phyloP scores from a whole-genome alignment of 2,888 invertebrate species.

The Pyralis farinalis region DNA sequence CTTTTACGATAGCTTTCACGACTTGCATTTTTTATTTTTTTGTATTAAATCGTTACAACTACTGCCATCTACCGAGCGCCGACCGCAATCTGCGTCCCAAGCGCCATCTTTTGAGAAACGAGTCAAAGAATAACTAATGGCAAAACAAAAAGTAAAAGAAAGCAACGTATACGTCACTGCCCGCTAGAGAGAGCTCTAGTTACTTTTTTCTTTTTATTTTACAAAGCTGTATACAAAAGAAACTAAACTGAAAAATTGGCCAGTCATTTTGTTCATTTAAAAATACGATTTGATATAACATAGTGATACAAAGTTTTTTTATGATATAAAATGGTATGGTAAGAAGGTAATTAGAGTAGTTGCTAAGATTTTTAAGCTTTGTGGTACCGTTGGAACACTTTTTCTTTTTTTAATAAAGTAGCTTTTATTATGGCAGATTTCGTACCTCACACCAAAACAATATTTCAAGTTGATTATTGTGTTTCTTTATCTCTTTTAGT shows the following conservation, averaged over 20 bases:
- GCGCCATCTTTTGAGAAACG: constrained; percentile 32
- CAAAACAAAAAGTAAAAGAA: constrained; percentile 34
- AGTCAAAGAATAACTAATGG: neutral
- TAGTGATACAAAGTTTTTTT: neutral
- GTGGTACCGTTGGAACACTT: too few relatives aligned
- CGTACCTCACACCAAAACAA: too few relatives aligned
- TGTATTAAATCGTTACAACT: constrained; percentile 23
- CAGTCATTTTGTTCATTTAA: neutral
- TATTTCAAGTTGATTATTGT: too few relatives aligned
- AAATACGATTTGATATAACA: too few relatives aligned
- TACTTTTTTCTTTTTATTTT: constrained; percentile 39
- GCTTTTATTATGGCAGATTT: too few relatives aligned
- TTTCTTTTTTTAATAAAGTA: too few relatives aligned
- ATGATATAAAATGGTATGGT: neutral
- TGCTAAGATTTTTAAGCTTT: too few relatives aligned
- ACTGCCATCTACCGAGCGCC: constrained; percentile 41
- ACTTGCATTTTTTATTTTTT: constrained; percentile 23
- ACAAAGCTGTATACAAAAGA: neutral
- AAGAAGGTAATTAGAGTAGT: neutral
- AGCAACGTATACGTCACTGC: constrained; percentile 23
- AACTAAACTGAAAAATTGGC: constrained; percentile 2
- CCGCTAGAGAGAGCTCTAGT: constrained; percentile 65
- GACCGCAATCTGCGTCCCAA: neutral
- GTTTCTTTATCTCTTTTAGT: too few relatives aligned
- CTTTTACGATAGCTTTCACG: too few relatives aligned